These are phyloP conservation scores for Clitarchus hookeri DNA, from an alignment of 2,888 invertebrate species.

Conservation along the genomic window DNA sequence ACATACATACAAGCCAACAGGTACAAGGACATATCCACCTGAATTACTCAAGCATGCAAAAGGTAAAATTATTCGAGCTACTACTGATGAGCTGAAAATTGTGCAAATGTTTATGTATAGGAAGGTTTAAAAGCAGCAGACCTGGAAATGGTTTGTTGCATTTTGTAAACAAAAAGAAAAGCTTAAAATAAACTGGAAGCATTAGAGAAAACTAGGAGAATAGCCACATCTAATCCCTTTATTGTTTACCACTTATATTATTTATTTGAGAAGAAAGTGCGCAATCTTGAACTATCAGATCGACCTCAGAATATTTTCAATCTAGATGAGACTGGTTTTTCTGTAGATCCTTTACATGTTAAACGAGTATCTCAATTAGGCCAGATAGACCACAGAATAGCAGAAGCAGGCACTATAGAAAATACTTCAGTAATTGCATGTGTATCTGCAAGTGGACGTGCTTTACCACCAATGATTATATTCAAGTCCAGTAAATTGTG, in stretches of 20 bases:
- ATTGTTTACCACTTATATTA: neutral
- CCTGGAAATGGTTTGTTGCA: neutral
- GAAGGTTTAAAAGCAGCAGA: neutral
- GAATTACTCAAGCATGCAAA: neutral
- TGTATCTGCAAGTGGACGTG: constrained; percentile 17
- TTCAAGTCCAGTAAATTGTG: constrained; percentile 14
- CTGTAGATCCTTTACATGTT: neutral
- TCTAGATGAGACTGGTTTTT: neutral
- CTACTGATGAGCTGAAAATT: neutral
- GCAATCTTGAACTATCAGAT: neutral
- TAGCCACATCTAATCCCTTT: neutral
- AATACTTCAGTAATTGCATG: constrained; percentile 12
- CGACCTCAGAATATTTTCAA: no score
- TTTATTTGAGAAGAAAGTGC: neutral
- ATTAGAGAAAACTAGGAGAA: neutral
- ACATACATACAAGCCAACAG: neutral
- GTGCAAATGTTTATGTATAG: constrained; percentile 10
- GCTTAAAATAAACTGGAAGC: neutral
- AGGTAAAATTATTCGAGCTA: constrained; percentile 4
- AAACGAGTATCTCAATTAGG: neutral
- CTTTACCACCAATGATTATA: neutral
- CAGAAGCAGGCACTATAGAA: neutral
- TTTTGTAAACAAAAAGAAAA: neutral
- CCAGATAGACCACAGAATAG: neutral
- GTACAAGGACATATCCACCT: neutral